Evolutionary conservation across 2,888 invertebrate genomes (phyloP).

Genomic region (Esperia sulphurella): DNA sequence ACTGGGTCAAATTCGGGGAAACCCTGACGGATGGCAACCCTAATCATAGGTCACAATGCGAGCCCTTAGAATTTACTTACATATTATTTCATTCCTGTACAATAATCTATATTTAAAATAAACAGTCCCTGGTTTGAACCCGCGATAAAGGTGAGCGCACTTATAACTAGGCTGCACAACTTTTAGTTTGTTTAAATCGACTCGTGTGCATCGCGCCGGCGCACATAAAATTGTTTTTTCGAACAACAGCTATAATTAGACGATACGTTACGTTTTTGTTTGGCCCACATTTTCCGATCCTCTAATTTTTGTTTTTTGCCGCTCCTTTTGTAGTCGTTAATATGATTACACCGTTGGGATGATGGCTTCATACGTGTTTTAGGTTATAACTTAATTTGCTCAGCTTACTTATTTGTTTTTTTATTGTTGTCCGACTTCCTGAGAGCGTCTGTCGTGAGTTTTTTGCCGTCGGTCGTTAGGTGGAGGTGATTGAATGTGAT

Average conservation of each 20-base stretch:
- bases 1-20: too few species aligned
- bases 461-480: slow-evolving; percentile 71
- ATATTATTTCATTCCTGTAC: too few species aligned
- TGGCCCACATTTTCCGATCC: slow-evolving; percentile 79
- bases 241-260: slow-evolving; percentile 76
- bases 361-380: slow-evolving; percentile 80
- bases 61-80: too few species aligned
- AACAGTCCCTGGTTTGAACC: too few species aligned
- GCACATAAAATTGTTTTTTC: slow-evolving; percentile 77
- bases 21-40: too few species aligned
- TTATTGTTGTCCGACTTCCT: slow-evolving; percentile 75
- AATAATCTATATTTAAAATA: too few species aligned
- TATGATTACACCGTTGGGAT: slow-evolving; percentile 78
- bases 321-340: slow-evolving; percentile 79
- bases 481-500: slow-evolving; percentile 75
- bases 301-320: slow-evolving; percentile 78
- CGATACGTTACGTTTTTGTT: slow-evolving; percentile 78
- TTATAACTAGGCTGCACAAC: not conserved
- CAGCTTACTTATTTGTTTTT: slow-evolving; percentile 75
- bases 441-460: slow-evolving; percentile 70
- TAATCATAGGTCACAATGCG: too few species aligned
- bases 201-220: slow-evolving; percentile 56
- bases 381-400: slow-evolving; percentile 79
- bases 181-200: slow-evolving; percentile 27
- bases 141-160: too few species aligned